Percentiles rank a stretch among this genome's conserved stretches.
phyloP scores from a whole-genome alignment of 2,888 invertebrate genomes.

The Uropetala carovei region DNA sequence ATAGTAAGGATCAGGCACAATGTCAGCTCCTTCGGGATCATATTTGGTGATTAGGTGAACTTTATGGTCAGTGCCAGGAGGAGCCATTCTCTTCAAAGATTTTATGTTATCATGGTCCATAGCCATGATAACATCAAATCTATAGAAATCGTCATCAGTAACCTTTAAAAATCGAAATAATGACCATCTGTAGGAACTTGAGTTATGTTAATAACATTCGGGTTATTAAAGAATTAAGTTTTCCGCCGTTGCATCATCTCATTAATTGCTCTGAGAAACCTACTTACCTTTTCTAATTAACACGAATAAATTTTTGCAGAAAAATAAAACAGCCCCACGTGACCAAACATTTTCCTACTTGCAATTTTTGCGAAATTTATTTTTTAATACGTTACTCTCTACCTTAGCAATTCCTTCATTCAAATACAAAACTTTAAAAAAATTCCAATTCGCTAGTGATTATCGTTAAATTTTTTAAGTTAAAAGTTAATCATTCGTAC shows the following conservation, averaged over 20 bases:
- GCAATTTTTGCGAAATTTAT: not conserved
- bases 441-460: too few species aligned
- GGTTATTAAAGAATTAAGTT: too few species aligned
- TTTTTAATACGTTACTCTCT: not conserved
- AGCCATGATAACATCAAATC: constrained; percentile 94
- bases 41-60: constrained; percentile 91
- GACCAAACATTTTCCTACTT: too few species aligned
- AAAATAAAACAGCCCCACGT: too few species aligned
- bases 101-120: constrained; percentile 94
- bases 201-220: too few species aligned
- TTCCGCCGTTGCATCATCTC: too few species aligned
- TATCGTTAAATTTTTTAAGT: too few species aligned
- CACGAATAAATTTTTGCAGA: too few species aligned
- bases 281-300: too few species aligned
- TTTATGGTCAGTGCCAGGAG: constrained; percentile 77
- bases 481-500: too few species aligned
- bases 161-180: constrained; percentile 78
- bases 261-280: too few species aligned
- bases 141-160: constrained; percentile 83
- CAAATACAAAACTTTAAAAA: not conserved
- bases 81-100: constrained; percentile 79
- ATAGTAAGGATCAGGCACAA: constrained; percentile 95
- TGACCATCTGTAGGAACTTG: too few species aligned
- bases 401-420: not conserved
- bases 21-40: constrained; percentile 87